Evolutionary conservation across 2,113 vertebrate species (phyloP).

Genomic region (Eonycteris spelaea): DNA sequence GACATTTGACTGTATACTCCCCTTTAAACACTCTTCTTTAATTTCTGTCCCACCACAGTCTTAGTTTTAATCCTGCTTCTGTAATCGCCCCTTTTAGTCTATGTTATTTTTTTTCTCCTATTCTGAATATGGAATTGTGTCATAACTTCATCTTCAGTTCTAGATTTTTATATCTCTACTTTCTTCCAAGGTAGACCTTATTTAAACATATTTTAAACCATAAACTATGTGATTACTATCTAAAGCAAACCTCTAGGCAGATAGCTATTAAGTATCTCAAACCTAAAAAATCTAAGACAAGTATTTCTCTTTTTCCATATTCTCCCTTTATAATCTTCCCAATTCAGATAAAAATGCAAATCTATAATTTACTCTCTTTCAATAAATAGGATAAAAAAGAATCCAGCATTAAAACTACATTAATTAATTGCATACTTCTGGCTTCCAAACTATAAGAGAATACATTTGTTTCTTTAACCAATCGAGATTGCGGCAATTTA

Average conservation of each 20-base stretch:
- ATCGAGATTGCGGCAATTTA: not conserved
- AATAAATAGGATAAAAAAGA: not conserved
- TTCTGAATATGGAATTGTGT: not conserved
- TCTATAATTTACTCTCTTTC: not conserved
- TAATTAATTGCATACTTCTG: too few relatives aligned
- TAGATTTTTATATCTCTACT: not conserved
- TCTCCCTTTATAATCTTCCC: not conserved
- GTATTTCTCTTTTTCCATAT: not conserved
- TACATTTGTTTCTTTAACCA: too few relatives aligned
- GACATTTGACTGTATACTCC: not conserved
- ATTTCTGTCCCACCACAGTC: not conserved
- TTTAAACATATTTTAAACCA: not conserved
- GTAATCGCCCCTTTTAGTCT: not conserved
- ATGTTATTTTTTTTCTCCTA: not conserved
- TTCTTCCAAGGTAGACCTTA: not conserved
- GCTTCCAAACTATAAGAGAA: too few relatives aligned
- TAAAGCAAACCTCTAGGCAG: not conserved
- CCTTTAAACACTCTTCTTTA: not conserved
- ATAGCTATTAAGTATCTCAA: not conserved
- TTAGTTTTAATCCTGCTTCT: not conserved
- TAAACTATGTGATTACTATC: not conserved
- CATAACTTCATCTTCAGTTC: not conserved
- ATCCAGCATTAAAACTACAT: not conserved
- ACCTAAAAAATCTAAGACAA: not conserved
- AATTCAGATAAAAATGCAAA: not conserved